Conservation (phyloP, 2,113 vertebrate species). For the Podarcis cretensis region DNA sequence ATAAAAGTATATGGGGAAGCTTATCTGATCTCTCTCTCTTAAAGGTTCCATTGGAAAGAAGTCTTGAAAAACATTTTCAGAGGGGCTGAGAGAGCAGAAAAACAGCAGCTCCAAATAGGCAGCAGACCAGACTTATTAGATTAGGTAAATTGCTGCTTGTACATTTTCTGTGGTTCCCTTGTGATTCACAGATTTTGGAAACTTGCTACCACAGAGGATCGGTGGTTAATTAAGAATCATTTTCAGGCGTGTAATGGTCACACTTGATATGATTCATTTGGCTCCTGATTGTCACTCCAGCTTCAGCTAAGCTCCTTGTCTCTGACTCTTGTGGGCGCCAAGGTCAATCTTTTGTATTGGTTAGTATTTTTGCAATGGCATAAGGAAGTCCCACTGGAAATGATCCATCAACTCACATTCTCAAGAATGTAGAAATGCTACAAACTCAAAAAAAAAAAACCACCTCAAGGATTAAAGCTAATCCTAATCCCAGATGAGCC, state of each 20-base stretch:
- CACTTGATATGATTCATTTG: slow-evolving; percentile 86
- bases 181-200: slow-evolving; percentile 76
- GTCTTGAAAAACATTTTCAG: slow-evolving; percentile 22
- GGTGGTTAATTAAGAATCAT: slow-evolving; percentile 86
- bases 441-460: slow-evolving; percentile 73
- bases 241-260: slow-evolving; percentile 80
- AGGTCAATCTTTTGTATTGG: slow-evolving; percentile 80
- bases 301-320: slow-evolving; percentile 83
- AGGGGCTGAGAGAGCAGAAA: slow-evolving; percentile 46
- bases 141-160: slow-evolving; percentile 71
- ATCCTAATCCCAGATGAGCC: slow-evolving; percentile 78
- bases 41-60: not conserved
- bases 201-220: slow-evolving; percentile 80
- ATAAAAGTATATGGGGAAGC: not conserved
- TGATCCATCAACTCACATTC: slow-evolving; percentile 64
- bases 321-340: slow-evolving; percentile 78
- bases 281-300: slow-evolving; percentile 80
- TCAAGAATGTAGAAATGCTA: slow-evolving; percentile 64
- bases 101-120: slow-evolving; percentile 23
- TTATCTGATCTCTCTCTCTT: not conserved
- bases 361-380: slow-evolving; percentile 61
- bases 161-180: slow-evolving; percentile 68
- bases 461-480: slow-evolving; percentile 83
- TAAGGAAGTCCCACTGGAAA: slow-evolving; percentile 65
- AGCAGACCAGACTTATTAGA: slow-evolving; percentile 58